Percentiles rank a stretch among this genome's conserved stretches.
phyloP scores from a whole-genome alignment of 2,797 vertebrate species.

The Lepus townsendii region DNA sequence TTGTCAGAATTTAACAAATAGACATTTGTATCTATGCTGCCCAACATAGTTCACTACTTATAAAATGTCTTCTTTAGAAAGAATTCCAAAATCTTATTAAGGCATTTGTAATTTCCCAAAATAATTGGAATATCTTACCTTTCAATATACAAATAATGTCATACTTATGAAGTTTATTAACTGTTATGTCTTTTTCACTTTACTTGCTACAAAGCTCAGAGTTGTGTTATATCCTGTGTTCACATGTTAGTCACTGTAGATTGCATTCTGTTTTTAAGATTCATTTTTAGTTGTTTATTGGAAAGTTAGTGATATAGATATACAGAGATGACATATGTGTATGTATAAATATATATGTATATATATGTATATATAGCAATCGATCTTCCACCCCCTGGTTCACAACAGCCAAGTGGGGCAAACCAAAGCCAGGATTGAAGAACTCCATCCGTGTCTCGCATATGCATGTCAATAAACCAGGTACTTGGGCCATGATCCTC shows the following conservation, averaged over 20 bases:
- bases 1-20: not conserved
- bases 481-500: too few relatives aligned
- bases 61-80: not conserved
- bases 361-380: too few relatives aligned
- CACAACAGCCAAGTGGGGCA: too few relatives aligned
- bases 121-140: not conserved
- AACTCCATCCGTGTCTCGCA: too few relatives aligned
- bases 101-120: not conserved
- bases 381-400: too few relatives aligned
- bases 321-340: too few relatives aligned
- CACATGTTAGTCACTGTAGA: fast-evolving
- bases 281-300: too few relatives aligned
- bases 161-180: not conserved
- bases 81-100: not conserved
- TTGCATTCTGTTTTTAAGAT: too few relatives aligned
- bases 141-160: not conserved
- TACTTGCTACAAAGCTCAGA: not conserved
- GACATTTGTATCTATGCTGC: not conserved
- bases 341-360: too few relatives aligned
- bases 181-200: not conserved
- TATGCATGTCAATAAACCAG: too few relatives aligned
- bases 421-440: too few relatives aligned
- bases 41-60: not conserved
- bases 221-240: fast-evolving
- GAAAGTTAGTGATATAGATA: too few relatives aligned